Base-by-base conservation (phyloP, 2,888 invertebrate species). In the Caenorhabditis sp. region DNA sequence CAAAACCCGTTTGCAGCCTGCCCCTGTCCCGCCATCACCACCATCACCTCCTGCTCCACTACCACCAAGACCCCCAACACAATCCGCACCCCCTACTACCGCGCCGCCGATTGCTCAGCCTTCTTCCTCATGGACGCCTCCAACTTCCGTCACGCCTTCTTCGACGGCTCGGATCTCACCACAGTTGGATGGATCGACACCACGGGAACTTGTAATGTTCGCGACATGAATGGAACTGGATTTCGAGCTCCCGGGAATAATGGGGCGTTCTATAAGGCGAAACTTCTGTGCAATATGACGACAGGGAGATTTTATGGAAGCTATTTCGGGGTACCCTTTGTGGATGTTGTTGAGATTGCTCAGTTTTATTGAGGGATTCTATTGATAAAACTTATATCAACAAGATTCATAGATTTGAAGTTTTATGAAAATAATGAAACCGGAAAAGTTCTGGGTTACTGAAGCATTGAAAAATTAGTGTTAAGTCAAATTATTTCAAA, bases 301-400 rank as follows among this genome's bases (percentile, higher is more conserved):
- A 61, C 24, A 2, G 22, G 19, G 5, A 24, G 24, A 10, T 61
- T 61, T 24, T 35, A 35, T 19, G 61, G 61, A 22, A 24, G 2
- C 14, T 22, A 38, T 2, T 14, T n/a, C 0, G 61, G 41, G 22
- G 41, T 24, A n/a, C n/a, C 6, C 12, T n/a, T 41, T n/a, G 10
- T 14, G 22, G 24, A 61, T 8, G 2, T 61, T 22, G 41, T 35
- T 14, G n/a, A 19, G 22, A 61, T 61, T 41, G 61, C 41, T 12
- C 61, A 61, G 41, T 61, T 61, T 41, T 61, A 61, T 61, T 59
- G 19, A 59, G 38, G 6, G 38, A 38, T 35, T 35, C 5, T 35
- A 12, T 58, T 31, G 5, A 35, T 35, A 35, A 35, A n/a, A n/a
- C n/a, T n/a, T n/a, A n/a, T n/a, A n/a, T n/a, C n/a, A n/a, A n/a